Base-by-base conservation (phyloP, 2,888 invertebrate species). In the Nomada fucata region DNA sequence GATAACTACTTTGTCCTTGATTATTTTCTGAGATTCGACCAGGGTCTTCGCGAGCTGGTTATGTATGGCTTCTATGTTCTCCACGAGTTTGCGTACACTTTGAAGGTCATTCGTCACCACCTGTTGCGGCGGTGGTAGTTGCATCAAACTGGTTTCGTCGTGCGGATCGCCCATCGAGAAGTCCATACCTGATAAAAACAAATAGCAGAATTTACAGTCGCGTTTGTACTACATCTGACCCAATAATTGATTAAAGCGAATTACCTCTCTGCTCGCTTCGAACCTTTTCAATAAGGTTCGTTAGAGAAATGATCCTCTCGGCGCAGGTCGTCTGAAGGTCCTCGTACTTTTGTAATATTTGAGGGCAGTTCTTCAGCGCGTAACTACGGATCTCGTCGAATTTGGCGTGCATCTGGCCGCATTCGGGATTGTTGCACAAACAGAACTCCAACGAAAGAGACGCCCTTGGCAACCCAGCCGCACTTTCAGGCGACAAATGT, bases 261-360 rank as follows among this genome's bases (percentile, higher is more conserved):
- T 50, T 84, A 90, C 92, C 92, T 84, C 84, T 91, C 26, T 91
- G 90, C 87, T 96, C 96, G 71, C 94, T 93, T n/a, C 96, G 94
- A 9, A 96, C 94, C 89, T 95, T 94, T n/a, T 94, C 94, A 18
- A 96, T 95, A 88, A 95, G 94, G 13, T 94, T 94, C 0, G 95
- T 94, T 9, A 96, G 90, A 76, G 95, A 94, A 2, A 94, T 94
- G 63, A 96, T 96, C 78, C 95, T 94, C 82, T 95, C 94, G 0
- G 94, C 94, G 73, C 95, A 95, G 61, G 94, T 94, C 61, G 94
- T 95, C 0, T 95, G 95, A 18, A 95, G 93, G 83, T 95, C 93
- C 0, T 95, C 94, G 76, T 95, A 95, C 61, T 94, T 94, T 67
- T 91, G 89, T 11, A 92, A 65, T 18, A 91, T 89, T 42, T 92